Evolutionary conservation across 2,888 invertebrate genomes (phyloP).

Genomic region (Reticulitermes lucifugus): DNA sequence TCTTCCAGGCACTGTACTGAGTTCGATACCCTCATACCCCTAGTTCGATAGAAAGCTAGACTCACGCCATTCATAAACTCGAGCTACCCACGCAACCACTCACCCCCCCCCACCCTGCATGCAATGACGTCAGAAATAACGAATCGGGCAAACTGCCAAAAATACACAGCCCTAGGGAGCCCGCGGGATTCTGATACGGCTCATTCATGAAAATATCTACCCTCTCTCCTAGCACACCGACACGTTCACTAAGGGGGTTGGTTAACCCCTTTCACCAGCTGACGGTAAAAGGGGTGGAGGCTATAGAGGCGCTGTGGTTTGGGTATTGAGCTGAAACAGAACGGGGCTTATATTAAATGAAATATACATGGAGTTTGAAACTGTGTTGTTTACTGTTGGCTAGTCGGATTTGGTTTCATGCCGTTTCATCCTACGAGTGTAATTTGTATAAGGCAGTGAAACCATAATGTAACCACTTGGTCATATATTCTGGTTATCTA

Average conservation of each 20-base stretch:
- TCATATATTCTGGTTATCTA: too few relatives aligned
- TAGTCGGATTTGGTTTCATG: too few relatives aligned
- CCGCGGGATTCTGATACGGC: slow-evolving; percentile 58
- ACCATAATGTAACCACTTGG: too few relatives aligned
- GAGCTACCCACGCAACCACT: neutral
- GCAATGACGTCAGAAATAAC: slow-evolving; percentile 45
- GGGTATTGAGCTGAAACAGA: neutral
- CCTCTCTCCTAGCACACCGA: neutral
- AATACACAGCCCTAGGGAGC: slow-evolving; percentile 21
- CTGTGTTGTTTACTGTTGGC: neutral
- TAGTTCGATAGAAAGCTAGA: neutral
- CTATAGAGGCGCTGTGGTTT: neutral
- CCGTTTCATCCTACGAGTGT: neutral
- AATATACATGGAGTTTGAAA: neutral
- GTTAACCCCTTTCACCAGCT: neutral
- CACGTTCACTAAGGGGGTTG: neutral
- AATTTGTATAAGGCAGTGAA: neutral
- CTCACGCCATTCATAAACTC: slow-evolving; percentile 46
- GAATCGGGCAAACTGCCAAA: slow-evolving; percentile 42
- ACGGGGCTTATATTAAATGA: neutral
- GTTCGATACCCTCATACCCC: slow-evolving; percentile 32
- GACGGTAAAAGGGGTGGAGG: neutral
- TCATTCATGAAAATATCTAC: slow-evolving; percentile 44
- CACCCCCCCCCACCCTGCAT: neutral
- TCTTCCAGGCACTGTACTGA: slow-evolving; percentile 32